Evolutionary conservation across 2,888 invertebrate species (phyloP), one percentile per base, ranked within the genome.

Genomic region (Herminia tarsipennalis): DNA sequence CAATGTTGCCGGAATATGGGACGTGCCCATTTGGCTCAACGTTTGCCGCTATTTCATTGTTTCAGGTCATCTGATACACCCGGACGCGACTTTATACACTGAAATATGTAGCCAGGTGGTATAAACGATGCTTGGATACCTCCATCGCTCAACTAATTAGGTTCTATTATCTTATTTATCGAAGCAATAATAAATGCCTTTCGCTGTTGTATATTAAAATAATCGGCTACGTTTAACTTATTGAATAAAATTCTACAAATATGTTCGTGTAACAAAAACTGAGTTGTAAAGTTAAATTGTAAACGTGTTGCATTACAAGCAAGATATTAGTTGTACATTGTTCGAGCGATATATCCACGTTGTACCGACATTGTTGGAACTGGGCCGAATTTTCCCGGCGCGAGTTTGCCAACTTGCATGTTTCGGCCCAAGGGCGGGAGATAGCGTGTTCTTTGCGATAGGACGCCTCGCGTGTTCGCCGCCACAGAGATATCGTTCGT

Each of bases 251-350:
- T n/a, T n/a, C 37, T 13, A 6, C 21, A 22, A 39, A 40, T 18
- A n/a, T 18, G 2, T 32, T 3, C 9, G 13, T 18, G 5, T 12
- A 16, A 22, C 18, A 17, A 12, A 12, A 8, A 33, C 14, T 5
- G 2, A 2, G 5, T 33, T 14, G 2, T 20, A 18, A 27, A 13
- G 14, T n/a, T 12, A n/a, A 24, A 6, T 17, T 10, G 14, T 20
- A 14, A 40, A 18, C 16, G 9, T 32, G 40, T 32, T 33, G 40
- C 40, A 33, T 14, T 32, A 8, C 16, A 14, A 3, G 10, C 14
- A 10, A 33, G 22, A 42, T 29, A 32, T 37, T 18, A 34, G 25
- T 9, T 21, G 13, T 6, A 25, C 32, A 32, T 21, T 22, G 25
- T 40, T 32, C 18, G 13, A 8, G 18, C 40, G 4, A 25, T 18